Percentiles rank a stretch among this genome's conserved stretches.
phyloP scores from a whole-genome alignment of 2,888 invertebrate genomes.

The Apoderus coryli region DNA sequence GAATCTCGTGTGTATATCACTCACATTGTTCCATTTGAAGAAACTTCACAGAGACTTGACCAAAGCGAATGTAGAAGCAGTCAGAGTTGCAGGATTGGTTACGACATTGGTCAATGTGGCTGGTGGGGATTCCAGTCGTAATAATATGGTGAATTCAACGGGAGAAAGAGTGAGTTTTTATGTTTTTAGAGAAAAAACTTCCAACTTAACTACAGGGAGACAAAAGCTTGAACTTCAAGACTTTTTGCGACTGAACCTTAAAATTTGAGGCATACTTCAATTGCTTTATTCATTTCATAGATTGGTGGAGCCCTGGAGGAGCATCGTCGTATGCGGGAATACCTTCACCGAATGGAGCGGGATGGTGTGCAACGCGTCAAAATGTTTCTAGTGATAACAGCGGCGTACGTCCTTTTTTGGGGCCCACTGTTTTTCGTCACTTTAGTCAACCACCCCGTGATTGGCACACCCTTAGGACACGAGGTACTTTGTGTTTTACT shows the following conservation, averaged over 20 bases:
- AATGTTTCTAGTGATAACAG: conserved; percentile 74
- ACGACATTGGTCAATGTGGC: conserved; percentile 74
- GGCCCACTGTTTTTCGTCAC: conserved; percentile 81
- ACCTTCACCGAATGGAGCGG: conserved; percentile 60
- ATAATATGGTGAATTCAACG: conserved; percentile 10
- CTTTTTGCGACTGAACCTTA: too few relatives aligned
- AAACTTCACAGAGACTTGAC: conserved; percentile 70
- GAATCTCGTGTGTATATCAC: conserved; percentile 69
- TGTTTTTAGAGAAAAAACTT: too few relatives aligned
- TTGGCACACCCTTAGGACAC: conserved; percentile 58
- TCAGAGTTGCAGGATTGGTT: conserved; percentile 66
- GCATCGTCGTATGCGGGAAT: conserved; percentile 59
- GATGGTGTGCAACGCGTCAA: conserved; percentile 71
- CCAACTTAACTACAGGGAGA: too few relatives aligned
- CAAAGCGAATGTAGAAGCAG: conserved; percentile 72
- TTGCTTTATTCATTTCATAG: too few relatives aligned
- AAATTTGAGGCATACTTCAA: too few relatives aligned
- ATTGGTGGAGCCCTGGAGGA: conserved; percentile 46
- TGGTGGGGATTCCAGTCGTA: conserved; percentile 35
- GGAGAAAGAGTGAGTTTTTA: conserved; percentile 18
- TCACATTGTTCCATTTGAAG: conserved; percentile 71
- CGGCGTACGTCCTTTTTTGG: conserved; percentile 80
- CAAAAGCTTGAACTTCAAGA: too few relatives aligned
- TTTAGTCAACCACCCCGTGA: conserved; percentile 57
- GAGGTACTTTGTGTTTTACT: conserved; percentile 49